These are phyloP conservation scores for Sebastiscus albofasciatus DNA, from an alignment of 2,797 vertebrate species.

Conservation along the genomic window DNA sequence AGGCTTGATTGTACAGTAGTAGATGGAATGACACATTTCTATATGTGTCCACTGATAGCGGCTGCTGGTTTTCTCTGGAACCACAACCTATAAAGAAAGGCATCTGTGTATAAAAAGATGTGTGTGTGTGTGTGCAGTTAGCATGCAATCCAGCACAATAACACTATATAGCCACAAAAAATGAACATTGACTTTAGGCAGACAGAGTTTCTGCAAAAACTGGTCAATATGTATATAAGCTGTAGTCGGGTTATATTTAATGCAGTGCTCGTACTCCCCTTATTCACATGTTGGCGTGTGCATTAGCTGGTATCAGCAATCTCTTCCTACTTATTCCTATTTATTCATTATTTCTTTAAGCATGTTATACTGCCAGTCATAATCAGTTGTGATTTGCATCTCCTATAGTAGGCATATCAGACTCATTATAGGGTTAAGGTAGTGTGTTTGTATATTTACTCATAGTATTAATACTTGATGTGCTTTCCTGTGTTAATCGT, in stretches of 20 bases:
- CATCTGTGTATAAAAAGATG: not conserved
- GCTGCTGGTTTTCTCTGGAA: not conserved
- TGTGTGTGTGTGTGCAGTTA: not conserved
- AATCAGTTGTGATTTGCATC: too few species aligned
- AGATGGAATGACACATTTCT: not conserved
- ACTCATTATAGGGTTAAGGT: too few species aligned
- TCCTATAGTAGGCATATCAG: too few species aligned
- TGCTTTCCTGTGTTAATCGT: too few species aligned
- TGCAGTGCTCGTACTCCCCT: not conserved
- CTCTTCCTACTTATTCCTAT: too few species aligned
- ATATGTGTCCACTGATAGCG: not conserved
- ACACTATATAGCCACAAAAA: not conserved
- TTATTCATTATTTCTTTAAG: too few species aligned
- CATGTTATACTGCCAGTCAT: too few species aligned
- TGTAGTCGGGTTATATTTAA: not conserved
- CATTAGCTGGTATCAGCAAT: too few species aligned
- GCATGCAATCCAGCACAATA: not conserved
- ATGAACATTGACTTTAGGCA: not conserved
- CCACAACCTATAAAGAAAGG: not conserved
- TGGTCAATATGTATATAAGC: not conserved
- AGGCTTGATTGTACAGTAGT: conserved; percentile 12
- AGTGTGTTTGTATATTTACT: too few species aligned
- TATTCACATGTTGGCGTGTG: too few species aligned
- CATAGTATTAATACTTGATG: too few species aligned
- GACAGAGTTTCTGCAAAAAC: not conserved